Evolutionary conservation across 92 coral and sea anemone genomes (phyloP).

Genomic region (Paragorgia papillata): DNA sequence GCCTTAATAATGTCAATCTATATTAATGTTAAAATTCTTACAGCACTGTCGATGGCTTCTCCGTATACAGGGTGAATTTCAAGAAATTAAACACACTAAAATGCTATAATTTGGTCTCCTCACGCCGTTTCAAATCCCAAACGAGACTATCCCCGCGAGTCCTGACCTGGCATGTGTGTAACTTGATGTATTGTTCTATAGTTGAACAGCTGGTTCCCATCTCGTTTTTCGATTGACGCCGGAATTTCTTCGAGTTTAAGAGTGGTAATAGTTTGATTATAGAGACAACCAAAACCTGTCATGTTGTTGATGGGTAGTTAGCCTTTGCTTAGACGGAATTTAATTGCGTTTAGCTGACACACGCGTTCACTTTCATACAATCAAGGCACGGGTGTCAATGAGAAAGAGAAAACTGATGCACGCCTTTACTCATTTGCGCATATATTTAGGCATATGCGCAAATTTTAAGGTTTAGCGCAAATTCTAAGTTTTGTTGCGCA

Average conservation of each 20-base stretch:
- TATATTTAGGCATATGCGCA: background rate
- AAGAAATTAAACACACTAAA: no score
- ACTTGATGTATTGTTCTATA: no score
- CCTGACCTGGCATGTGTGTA: no score
- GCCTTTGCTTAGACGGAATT: conserved; percentile 26
- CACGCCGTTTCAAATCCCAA: no score
- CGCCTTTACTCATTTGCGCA: no score
- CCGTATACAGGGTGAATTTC: no score
- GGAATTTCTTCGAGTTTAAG: conserved; percentile 36
- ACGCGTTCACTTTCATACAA: conserved; percentile 20
- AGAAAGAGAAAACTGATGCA: conserved; percentile 27
- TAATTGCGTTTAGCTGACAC: conserved; percentile 39
- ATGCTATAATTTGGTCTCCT: no score
- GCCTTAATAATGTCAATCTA: background rate
- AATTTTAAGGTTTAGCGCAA: background rate
- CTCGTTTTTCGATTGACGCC: background rate
- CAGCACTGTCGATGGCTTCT: no score
- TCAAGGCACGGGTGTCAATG: background rate
- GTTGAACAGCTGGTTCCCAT: conserved; percentile 38
- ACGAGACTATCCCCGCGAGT: no score
- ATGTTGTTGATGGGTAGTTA: conserved; percentile 49
- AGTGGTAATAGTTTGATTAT: conserved; percentile 50
- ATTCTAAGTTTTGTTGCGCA: no score
- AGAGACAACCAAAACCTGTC: conserved; percentile 42
- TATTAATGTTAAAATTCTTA: background rate